Base-by-base conservation (phyloP, 1,140 invertebrate genomes). In the Saccostrea echinata region DNA sequence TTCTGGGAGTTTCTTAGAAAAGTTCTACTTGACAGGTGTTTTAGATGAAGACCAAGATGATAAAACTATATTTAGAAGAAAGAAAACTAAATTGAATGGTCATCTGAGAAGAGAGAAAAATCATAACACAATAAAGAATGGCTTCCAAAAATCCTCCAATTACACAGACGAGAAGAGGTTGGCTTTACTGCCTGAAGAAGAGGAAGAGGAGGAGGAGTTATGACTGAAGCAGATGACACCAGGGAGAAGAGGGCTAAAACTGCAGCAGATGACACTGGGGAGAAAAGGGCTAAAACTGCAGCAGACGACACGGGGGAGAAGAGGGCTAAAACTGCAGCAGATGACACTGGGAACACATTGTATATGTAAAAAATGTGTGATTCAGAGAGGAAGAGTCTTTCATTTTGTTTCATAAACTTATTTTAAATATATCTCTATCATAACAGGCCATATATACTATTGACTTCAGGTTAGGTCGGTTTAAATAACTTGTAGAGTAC, bases 21-120 rank as follows among this genome's bases (percentile, higher is more conserved):
- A n/a, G 21, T 80, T 80, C 12, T 80, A 1, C 0, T 33, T n/a
- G 8, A 12, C 35, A 83, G 81, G 81, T 83, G 21, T 83, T 52
- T 53, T 83, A 83, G 81, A 83, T 83, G 68, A 76, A 16, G 81
- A 83, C 12, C 81, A 83, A 83, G 81, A 83, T 52, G 81, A 83
- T 51, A n/a, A 30, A 83, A 83, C 33, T 51, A 53, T 83, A 24
- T 83, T 83, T 12, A 83, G 27, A 52, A 51, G 81, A 24, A n/a
- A 83, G n/a, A 83, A 83, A 52, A 18, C 11, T 12, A 21, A 1
- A 13, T 18, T 51, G 11, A 83, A 83, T 76, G 68, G 68, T 76
- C 68, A 30, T 8, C 27, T 76, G 24, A 76, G 27, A 30, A 18
- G n/a, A 52, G 81, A 83, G 35, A 21, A 35, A 2, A 53, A 52